phyloP scores from a whole-genome alignment of 1,140 invertebrate species.

The Drosophila quadrilineata region DNA sequence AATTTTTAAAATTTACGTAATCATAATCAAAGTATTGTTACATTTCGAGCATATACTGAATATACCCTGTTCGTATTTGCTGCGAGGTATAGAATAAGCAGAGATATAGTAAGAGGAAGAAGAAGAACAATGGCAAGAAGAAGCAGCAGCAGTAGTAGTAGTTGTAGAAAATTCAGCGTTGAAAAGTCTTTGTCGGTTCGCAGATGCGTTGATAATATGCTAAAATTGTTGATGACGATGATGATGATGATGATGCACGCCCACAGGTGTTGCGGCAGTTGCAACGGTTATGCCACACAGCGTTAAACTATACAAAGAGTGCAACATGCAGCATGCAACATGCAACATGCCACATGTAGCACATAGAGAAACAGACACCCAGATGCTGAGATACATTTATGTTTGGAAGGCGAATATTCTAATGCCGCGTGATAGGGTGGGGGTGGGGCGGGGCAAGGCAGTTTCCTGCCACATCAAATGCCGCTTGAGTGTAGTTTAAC shows the following conservation, averaged over 20 bases:
- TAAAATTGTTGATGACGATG: conserved; percentile 77
- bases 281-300: too few species aligned
- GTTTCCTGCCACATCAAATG: conserved; percentile 73
- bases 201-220: conserved; percentile 80
- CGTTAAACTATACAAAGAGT: background rate
- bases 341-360: background rate
- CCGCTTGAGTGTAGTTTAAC: conserved; percentile 50
- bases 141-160: background rate
- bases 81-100: background rate
- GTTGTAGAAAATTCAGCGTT: conserved; percentile 62
- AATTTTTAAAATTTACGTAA: too few species aligned
- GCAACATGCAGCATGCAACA: too few species aligned
- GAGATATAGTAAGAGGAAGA: background rate
- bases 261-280: conserved; percentile 70
- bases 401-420: conserved; percentile 19
- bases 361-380: conserved; percentile 25
- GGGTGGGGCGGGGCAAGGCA: conserved; percentile 7
- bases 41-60: too few species aligned
- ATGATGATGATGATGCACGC: conserved; percentile 77
- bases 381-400: conserved; percentile 57
- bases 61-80: too few species aligned
- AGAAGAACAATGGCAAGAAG: background rate
- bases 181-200: conserved; percentile 78
- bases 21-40: too few species aligned
- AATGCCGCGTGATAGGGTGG: too few species aligned